phyloP scores from a whole-genome alignment of 2,888 invertebrate genomes.

The Eueremaeus valkanovi region DNA sequence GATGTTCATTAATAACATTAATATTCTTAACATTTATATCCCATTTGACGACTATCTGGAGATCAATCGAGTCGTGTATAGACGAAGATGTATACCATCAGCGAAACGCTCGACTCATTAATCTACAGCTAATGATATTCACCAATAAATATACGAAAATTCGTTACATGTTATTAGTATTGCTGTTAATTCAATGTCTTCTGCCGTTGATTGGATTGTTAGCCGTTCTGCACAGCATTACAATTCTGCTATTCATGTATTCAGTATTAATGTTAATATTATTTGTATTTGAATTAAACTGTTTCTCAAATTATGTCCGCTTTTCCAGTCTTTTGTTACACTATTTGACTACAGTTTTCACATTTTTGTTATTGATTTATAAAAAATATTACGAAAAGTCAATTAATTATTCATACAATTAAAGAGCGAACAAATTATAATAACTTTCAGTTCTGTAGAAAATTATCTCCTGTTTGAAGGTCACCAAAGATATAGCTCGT shows the following conservation, averaged over 20 bases:
- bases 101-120: neutral
- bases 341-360: neutral
- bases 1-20: neutral
- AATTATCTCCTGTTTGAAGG: too few species aligned
- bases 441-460: too few species aligned
- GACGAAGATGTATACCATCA: constrained; percentile 18
- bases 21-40: neutral
- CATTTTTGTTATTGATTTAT: neutral
- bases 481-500: too few species aligned
- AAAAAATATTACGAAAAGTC: too few species aligned
- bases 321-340: neutral
- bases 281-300: constrained; percentile 13
- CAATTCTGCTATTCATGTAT: neutral
- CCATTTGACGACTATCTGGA: neutral
- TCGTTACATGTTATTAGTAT: neutral
- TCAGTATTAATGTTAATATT: constrained; percentile 1
- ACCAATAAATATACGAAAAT: neutral
- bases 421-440: too few species aligned
- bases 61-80: neutral
- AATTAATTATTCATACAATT: too few species aligned
- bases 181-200: constrained; percentile 10
- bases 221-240: neutral
- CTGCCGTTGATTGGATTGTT: neutral
- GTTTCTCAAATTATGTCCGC: neutral
- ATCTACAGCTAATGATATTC: neutral